Conservation (phyloP, 2,797 vertebrate species). For the Kryptolebias ocellatus region DNA sequence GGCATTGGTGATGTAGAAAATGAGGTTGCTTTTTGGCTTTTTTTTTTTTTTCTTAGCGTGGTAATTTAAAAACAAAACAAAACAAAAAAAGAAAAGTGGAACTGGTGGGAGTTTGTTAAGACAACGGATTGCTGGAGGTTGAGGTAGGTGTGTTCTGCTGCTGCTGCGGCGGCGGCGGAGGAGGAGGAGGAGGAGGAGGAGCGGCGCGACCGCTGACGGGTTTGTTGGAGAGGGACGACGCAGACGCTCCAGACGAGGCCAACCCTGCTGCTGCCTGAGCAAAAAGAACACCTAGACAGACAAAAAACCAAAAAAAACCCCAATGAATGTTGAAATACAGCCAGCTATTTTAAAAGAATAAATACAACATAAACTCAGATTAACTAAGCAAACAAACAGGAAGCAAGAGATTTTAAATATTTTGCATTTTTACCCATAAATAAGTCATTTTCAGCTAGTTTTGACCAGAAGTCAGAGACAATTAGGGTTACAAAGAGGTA, state of each 20-base stretch:
- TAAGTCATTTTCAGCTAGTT: too few relatives aligned
- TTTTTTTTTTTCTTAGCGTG: constrained; percentile 72
- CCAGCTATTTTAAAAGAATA: too few relatives aligned
- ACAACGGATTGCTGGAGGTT: constrained; percentile 88
- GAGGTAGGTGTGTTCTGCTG: constrained; percentile 90
- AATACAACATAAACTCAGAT: too few relatives aligned
- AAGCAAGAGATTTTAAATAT: too few relatives aligned
- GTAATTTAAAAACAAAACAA: constrained; percentile 41
- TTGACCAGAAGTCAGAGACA: too few relatives aligned
- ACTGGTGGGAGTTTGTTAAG: constrained; percentile 80
- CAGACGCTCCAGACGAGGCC: constrained; percentile 78
- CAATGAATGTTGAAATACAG: too few relatives aligned
- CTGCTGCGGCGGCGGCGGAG: constrained; percentile 65
- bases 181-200: constrained; percentile 20
- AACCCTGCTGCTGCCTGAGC: constrained; percentile 88
- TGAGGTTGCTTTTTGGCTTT: constrained; percentile 80
- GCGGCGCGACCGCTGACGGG: constrained; percentile 57
- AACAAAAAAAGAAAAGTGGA: constrained; percentile 27
- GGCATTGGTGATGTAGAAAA: constrained; percentile 84
- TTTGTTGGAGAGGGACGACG: constrained; percentile 80
- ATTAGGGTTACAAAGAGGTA: too few relatives aligned
- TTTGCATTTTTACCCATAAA: too few relatives aligned
- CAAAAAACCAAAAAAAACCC: constrained; percentile 6
- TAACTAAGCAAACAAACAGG: too few relatives aligned
- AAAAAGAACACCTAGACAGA: constrained; percentile 89